Evolutionary conservation across 2,797 vertebrate species (phyloP), one percentile per base, ranked within the genome.

Genomic region (Antennarius maculatus): DNA sequence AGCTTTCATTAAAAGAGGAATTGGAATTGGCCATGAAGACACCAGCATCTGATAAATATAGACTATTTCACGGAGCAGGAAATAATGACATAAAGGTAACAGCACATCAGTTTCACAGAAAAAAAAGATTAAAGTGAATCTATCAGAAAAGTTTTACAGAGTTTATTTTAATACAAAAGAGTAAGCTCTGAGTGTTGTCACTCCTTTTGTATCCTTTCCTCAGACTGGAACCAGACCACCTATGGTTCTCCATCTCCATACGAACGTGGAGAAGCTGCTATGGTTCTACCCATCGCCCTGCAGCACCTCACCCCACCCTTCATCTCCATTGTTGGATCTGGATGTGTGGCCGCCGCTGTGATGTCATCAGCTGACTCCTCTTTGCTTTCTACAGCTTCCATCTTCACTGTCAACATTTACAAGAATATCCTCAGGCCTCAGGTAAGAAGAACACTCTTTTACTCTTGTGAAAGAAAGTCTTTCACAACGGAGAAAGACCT

Each of bases 191-290:
- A 23, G 23, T 23, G 23, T 23, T 34, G 5, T 34, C 8, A 6
- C 31, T 8, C 8, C 28, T 53, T n/a, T 39, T 54, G 29, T 37
- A n/a, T 42, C 14, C 10, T 15, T 23, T 43, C 6, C 39, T 56
- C 54, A 56, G 54, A 57, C 42, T 57, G 55, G 55, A 57, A 57
- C 55, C 55, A 9, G 23, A 57, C 55, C 8, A 28, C 41, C 5
- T 57, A 57, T 5, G 55, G 55, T 45, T 57, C 55, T 11, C 55
- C 55, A 8, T 28, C 55, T n/a, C 55, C 55, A 6, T 57, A 29
- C 45, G 55, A 57, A n/a, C 55, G 55, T 28, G 55, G 55, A 14
- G 41, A 57, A 29, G 18, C 55, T 14, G 55, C 55, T 3, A 4
- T 46, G 0, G 27, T n/a, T 41, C 55, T 57, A 8, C 55, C 55